Conservation (phyloP, 2,113 vertebrate genomes). For the Sigmodon hispidus region DNA sequence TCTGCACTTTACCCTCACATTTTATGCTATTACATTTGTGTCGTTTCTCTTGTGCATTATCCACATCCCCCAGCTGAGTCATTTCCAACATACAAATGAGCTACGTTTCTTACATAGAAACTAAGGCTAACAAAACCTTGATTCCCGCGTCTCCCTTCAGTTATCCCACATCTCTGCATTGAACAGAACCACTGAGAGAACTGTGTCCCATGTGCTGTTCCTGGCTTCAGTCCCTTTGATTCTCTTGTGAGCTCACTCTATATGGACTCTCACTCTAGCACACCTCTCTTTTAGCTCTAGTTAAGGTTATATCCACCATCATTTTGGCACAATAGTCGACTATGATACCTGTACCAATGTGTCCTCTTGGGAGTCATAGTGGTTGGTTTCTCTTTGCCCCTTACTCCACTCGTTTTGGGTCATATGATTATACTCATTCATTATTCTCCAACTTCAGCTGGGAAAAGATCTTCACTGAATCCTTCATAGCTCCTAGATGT, state of each 20-base stretch:
- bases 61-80: too few relatives aligned
- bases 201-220: not conserved
- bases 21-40: not conserved
- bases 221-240: not conserved
- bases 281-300: not conserved
- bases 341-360: not conserved
- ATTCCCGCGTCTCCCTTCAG: not conserved
- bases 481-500: not conserved
- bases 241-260: not conserved
- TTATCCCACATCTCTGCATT: not conserved
- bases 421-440: not conserved
- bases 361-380: not conserved
- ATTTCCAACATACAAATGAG: not conserved
- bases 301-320: not conserved
- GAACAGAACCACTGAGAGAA: not conserved
- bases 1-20: not conserved
- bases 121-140: not conserved
- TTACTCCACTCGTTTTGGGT: not conserved
- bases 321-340: not conserved
- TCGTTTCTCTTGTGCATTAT: not conserved
- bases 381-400: not conserved
- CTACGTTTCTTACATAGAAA: conserved; percentile 10
- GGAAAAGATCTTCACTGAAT: not conserved
- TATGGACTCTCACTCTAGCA: not conserved
- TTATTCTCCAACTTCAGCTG: not conserved